Base-by-base conservation (phyloP, 2,888 invertebrate genomes). In the Hololepta plana region DNA sequence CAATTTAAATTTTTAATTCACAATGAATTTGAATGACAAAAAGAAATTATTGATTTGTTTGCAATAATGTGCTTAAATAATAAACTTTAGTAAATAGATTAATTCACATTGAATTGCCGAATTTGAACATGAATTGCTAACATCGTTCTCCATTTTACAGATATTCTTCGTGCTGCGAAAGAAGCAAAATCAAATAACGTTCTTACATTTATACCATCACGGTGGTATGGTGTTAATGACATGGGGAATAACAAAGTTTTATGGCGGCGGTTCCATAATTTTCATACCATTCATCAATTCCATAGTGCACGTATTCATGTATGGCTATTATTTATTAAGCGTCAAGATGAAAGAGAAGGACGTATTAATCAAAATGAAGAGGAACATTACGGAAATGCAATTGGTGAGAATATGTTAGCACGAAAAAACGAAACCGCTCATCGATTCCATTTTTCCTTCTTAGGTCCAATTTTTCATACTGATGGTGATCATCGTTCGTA, bases 401-500 rank as follows among this genome's bases (percentile, higher is more conserved):
- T 15, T 27, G 23, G 27, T 27, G 11, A 22, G 23, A 5, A 27
- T 22, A 22, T 9, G 12, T 22, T 21, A 8, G 6, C 10, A 10
- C 6, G 7, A 21, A n/a, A n/a, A n/a, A n/a, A n/a, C n/a, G n/a
- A n/a, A n/a, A n/a, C n/a, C n/a, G n/a, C 6, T 2, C 12, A n/a
- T 11, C 10, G 23, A 26, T 12, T 13, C 13, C 23, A 12, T 12
- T 13, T 16, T 4, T 29, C 9, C 47, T 44, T 53, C 36, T 10
- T 53, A 70, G 69, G 49, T 70, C 32, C 76, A 76, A 51, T 76
- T 76, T 49, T 47, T 61, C 40, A 67, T 75, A 19, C 64, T 76
- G 32, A 66, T 73, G 42, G 57, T 68, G 30, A 75, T 75, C 54
- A 9, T 14, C 8, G 15, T 27, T n/a, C 27, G 27, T 21, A 8